Evolutionary conservation across 2,113 vertebrate genomes (phyloP).

Genomic region (Charina bottae): DNA sequence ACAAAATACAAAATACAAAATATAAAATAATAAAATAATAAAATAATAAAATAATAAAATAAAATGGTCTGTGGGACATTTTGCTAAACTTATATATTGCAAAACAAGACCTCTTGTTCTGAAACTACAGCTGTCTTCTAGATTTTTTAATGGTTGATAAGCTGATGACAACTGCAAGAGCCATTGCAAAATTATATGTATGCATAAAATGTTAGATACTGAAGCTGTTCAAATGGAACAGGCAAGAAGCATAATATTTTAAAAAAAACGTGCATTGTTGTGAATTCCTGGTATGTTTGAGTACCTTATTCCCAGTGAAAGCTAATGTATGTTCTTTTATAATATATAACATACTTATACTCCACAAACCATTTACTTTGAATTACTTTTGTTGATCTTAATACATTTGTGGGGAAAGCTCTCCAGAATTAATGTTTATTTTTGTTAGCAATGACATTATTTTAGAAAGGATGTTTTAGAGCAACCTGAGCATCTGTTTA

Average conservation of each 20-base stretch:
- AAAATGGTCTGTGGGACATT: background rate
- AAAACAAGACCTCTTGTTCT: accelerated
- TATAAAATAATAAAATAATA: no score
- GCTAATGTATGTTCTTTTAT: slow-evolving; percentile 9
- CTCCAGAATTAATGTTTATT: slow-evolving; percentile 1
- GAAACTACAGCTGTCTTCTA: background rate
- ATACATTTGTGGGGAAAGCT: background rate
- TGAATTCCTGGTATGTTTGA: slow-evolving; percentile 14
- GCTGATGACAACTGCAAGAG: background rate
- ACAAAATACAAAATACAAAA: no score
- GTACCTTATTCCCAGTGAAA: background rate
- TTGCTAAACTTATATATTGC: background rate
- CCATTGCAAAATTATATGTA: background rate
- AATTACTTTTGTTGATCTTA: background rate
- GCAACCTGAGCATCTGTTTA: slow-evolving; percentile 41
- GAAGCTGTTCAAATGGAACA: slow-evolving; percentile 4
- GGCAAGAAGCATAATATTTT: background rate
- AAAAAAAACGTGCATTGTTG: background rate
- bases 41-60: no score
- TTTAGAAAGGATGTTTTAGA: slow-evolving; percentile 35
- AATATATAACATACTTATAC: background rate
- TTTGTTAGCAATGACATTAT: slow-evolving; percentile 35
- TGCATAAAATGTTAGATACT: background rate
- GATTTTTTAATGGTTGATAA: background rate
- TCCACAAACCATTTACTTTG: background rate